Conservation (phyloP, 35 echinoderm and acorn worm genomes). For the Amphiura filiformis region DNA sequence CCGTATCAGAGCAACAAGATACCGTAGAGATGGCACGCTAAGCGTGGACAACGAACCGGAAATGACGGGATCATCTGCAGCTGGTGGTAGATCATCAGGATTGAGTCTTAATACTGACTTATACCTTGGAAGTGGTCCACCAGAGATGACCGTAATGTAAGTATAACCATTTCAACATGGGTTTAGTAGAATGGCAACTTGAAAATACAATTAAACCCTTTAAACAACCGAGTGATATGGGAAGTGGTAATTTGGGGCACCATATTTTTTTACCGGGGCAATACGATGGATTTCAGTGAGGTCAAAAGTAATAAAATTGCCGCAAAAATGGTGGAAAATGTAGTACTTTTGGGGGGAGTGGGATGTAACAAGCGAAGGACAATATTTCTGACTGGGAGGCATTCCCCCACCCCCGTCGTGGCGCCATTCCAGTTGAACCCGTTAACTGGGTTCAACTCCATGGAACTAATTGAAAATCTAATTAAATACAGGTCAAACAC, state of each 20-base stretch:
- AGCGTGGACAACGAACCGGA: constrained; percentile 80
- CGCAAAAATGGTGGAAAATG: neutral
- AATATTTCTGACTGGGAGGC: no score
- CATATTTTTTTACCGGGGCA: neutral
- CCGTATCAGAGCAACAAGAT: constrained; percentile 42
- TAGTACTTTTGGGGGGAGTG: no score
- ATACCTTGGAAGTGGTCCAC: neutral
- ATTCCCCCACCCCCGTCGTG: no score
- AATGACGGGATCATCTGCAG: no score
- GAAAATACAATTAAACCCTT: neutral
- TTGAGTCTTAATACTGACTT: neutral
- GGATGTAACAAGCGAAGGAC: no score
- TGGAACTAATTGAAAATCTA: no score
- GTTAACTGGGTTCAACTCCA: no score
- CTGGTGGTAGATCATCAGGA: neutral
- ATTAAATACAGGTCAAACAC: no score
- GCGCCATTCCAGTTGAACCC: no score
- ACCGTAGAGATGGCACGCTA: constrained; percentile 48
- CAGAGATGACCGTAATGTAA: neutral
- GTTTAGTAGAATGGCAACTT: neutral
- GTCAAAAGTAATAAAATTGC: neutral
- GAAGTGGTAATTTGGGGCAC: no score
- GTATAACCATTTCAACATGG: neutral
- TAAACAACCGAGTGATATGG: neutral
- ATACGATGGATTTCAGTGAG: neutral